These are phyloP conservation scores for Esox lucius DNA, from an alignment of 2,797 vertebrate genomes.

Conservation along the genomic window DNA sequence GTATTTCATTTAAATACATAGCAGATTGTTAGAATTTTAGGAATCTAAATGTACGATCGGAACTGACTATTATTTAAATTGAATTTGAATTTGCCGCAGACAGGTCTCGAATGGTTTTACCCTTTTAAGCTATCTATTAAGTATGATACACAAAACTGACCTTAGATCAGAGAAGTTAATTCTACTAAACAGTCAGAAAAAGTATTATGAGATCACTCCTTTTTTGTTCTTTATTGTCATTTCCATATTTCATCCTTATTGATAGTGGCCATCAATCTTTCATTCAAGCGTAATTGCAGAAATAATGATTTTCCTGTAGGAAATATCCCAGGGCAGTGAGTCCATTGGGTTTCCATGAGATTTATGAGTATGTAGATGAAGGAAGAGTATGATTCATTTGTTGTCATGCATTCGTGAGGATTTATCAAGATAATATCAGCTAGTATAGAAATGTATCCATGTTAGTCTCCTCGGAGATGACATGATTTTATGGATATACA, in stretches of 20 bases:
- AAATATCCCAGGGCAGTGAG: background rate
- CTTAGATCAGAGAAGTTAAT: background rate
- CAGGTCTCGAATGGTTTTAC: background rate
- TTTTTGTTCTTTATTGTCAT: conserved; percentile 1
- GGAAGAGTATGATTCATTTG: conserved; percentile 17
- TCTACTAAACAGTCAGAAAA: background rate
- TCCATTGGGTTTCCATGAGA: conserved; percentile 13
- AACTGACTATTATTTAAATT: too few relatives aligned
- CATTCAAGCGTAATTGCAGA: conserved; percentile 21
- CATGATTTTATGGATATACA: background rate
- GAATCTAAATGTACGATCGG: too few relatives aligned
- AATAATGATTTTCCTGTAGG: conserved; percentile 21
- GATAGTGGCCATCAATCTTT: conserved; percentile 17
- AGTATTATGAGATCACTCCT: background rate
- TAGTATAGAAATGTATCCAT: background rate
- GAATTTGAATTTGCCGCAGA: background rate
- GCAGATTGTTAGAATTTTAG: too few relatives aligned
- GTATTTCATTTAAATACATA: too few relatives aligned
- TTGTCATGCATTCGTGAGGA: background rate
- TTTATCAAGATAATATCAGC: background rate
- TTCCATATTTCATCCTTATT: conserved; percentile 12
- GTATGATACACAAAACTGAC: background rate
- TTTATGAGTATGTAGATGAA: conserved; percentile 7
- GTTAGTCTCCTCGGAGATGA: background rate
- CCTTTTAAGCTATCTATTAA: background rate